Base-by-base conservation (phyloP, 2,797 vertebrate genomes). In the Lutra lutra region DNA sequence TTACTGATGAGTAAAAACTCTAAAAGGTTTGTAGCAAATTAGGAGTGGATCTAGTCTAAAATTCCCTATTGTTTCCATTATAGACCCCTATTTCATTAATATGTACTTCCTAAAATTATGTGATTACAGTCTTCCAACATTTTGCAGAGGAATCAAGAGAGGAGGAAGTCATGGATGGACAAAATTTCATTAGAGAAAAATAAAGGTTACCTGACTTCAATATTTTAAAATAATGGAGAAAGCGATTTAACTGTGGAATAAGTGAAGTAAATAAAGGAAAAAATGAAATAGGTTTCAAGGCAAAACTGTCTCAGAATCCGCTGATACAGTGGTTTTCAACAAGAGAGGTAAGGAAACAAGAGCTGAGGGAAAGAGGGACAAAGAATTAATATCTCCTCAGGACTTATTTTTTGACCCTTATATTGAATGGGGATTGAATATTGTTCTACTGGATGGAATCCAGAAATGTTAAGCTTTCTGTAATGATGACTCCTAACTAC, bases 111-210 rank as follows among this genome's bases (percentile, higher is more conserved):
- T 58, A 85, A 91, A 68, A 56, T 64, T 60, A 40, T 15, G 43
- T 68, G 13, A 68, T 62, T 87, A 8, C 7, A 9, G 23, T 46
- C 11, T 91, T 93, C 4, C 2, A 38, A 40, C 14, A n/a, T 64
- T 83, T 93, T 93, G 48, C 12, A 80, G 79, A 29, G 17, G 58
- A 95, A 89, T 86, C n/a, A 54, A 89, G n/a, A 68, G 17, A 43
- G 7, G 20, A 62, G 2, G 3, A 27, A 73, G 20, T 10, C 4
- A 13, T 35, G 5, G 7, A 87, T 46, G 3, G 23, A 77, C 10
- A 95, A 14, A 90, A 68, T 77, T 92, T 86, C 35, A 83, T 62
- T 86, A 54, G 5, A 54, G 14, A 83, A 58, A 70, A 54, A 9
- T 64, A 14, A 62, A 40, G 5, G 4, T 83, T 75, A 62, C 9